A percentile compares a stretch with the other conserved stretches of the same genome.
Evolutionary conservation across 1,140 invertebrate genomes (phyloP).

Genomic region (Meloidogyne floridensis): DNA sequence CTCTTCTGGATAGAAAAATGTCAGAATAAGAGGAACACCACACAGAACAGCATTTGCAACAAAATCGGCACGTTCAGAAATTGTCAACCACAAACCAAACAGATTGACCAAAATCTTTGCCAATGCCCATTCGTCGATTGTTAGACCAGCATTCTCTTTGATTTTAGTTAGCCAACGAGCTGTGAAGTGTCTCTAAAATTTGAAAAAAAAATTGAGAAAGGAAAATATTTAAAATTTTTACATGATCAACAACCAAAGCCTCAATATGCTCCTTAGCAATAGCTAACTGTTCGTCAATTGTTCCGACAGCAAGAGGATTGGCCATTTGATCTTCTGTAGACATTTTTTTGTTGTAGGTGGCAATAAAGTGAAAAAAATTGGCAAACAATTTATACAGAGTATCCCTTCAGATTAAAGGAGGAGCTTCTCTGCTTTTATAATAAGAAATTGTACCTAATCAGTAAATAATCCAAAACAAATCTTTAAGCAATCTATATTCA

Average conservation of each 20-base stretch:
- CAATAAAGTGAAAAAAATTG: background rate
- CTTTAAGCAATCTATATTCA: background rate
- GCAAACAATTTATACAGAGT: background rate
- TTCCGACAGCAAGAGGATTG: background rate
- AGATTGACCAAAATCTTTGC: conserved; percentile 9
- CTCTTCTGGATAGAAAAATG: conserved; percentile 6
- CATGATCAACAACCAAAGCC: background rate
- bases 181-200: background rate
- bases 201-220: background rate
- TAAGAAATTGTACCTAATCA: no score
- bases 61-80: conserved; percentile 1
- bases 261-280: background rate
- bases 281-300: background rate
- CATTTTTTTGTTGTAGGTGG: background rate
- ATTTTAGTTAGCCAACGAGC: conserved; percentile 6
- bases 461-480: no score
- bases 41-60: background rate
- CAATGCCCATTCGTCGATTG: conserved; percentile 3
- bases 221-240: background rate
- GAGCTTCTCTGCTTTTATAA: no score
- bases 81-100: background rate
- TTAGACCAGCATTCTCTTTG: background rate
- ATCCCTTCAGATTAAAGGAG: no score
- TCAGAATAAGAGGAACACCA: background rate
- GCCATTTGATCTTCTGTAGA: background rate